These are phyloP conservation scores for Caenorhabditis panamensis DNA, from an alignment of 2,888 invertebrate species.

Conservation along the genomic window DNA sequence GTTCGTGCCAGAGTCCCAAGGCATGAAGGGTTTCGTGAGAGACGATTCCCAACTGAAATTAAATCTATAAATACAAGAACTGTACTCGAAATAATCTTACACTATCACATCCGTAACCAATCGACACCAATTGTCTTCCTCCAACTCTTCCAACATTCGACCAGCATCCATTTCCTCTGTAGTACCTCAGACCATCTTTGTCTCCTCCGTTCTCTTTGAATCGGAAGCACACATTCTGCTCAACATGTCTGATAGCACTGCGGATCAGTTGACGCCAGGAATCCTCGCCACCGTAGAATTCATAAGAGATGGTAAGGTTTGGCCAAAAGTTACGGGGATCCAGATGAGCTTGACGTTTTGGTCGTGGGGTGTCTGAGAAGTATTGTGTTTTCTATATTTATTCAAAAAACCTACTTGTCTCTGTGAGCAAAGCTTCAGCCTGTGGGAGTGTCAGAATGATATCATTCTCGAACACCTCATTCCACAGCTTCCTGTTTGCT, in stretches of 20 bases:
- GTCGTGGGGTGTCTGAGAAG: constrained; percentile 45
- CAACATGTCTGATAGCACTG: constrained; percentile 73
- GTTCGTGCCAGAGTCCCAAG: constrained; percentile 80
- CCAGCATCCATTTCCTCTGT: constrained; percentile 76
- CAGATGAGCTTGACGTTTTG: constrained; percentile 75
- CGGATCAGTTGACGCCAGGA: constrained; percentile 75
- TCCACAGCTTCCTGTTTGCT: constrained; percentile 72
- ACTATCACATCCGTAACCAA: constrained; percentile 78
- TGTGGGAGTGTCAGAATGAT: constrained; percentile 78
- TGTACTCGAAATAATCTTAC: constrained; percentile 51
- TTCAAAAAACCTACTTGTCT: constrained; percentile 55
- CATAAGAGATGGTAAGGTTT: constrained; percentile 71
- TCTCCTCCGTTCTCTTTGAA: constrained; percentile 75
- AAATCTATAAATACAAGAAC: too few relatives aligned
- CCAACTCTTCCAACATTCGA: constrained; percentile 78
- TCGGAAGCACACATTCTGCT: constrained; percentile 75
- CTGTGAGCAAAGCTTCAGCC: constrained; percentile 73
- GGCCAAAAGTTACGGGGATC: constrained; percentile 72
- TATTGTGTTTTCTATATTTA: not conserved
- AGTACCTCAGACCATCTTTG: constrained; percentile 66
- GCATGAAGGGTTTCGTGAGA: constrained; percentile 78
- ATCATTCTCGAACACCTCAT: constrained; percentile 79
- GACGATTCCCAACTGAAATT: constrained; percentile 75
- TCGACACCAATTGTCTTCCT: constrained; percentile 76
- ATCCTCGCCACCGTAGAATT: constrained; percentile 69